Evolutionary conservation across 2,888 invertebrate genomes (phyloP), one percentile per base, ranked within the genome.

Genomic region (Lepidocyrtinus sp.): DNA sequence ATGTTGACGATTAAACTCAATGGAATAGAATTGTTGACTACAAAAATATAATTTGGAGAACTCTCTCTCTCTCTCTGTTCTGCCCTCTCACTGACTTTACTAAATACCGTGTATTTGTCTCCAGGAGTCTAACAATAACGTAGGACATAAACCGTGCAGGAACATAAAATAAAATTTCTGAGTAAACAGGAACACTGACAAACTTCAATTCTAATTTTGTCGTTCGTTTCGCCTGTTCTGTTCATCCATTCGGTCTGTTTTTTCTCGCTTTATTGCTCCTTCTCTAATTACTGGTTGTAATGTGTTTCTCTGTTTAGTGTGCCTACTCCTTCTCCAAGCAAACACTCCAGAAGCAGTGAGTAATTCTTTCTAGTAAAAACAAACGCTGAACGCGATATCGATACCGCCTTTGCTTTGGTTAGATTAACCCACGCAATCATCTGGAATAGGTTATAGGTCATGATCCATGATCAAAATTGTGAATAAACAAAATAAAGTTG

Each of bases 391-490:
- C n/a, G 36, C n/a, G 21, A 65, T 15, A 67, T 22, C 67, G 17
- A 1, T 21, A 22, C 17, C 15, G 55, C 68, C 17, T 25, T 67
- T n/a, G n/a, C n/a, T n/a, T n/a, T n/a, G n/a, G n/a, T n/a, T n/a
- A n/a, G n/a, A n/a, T n/a, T n/a, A 36, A n/a, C 61, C 5, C 19
- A 36, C 70, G 27, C 69, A 70, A 70, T 59, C 70, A 70, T 59
- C 59, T 70, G 61, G 70, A 21, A 70, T 61, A 70, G 70, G 62
- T 70, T 22, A 70, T 61, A 61, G 36, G 70, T 61, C 61, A 70
- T 9, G 70, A 70, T 46, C 26, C 22, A 55, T 67, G 46, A 67
- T 67, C 7, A 27, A 25, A n/a, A n/a, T 64, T 64, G 17, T 64
- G 64, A 26, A 17, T 22, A n/a, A 64, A 61, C 61, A 61, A 61